phyloP scores from a whole-genome alignment of 1,140 invertebrate species.

The Drosophila lacteicornis region DNA sequence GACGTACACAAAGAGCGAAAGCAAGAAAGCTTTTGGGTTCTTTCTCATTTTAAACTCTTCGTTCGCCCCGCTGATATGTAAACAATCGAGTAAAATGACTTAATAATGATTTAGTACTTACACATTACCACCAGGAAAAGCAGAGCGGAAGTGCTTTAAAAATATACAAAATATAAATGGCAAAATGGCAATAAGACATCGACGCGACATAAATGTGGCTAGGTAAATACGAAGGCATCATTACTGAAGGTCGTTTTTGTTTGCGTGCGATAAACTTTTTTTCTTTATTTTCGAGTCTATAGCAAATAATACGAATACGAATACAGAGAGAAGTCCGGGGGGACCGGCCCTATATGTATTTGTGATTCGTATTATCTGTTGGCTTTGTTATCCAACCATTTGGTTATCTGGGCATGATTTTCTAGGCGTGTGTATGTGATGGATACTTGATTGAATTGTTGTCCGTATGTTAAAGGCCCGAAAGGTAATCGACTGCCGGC shows the following conservation, averaged over 20 bases:
- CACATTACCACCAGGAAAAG: constrained; percentile 11
- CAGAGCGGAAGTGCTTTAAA: constrained; percentile 28
- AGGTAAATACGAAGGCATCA: constrained; percentile 47
- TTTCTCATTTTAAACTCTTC: constrained; percentile 2
- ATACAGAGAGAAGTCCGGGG: neutral
- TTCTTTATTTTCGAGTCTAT: constrained; percentile 38
- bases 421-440: constrained; percentile 37
- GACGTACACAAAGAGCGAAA: neutral
- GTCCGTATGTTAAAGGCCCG: constrained; percentile 42
- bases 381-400: constrained; percentile 69
- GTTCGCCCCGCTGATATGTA: constrained; percentile 18
- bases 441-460: constrained; percentile 68
- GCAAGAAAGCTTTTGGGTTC: neutral
- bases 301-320: constrained; percentile 63
- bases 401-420: constrained; percentile 51
- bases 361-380: constrained; percentile 41
- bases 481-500: constrained; percentile 42
- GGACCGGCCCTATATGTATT: constrained; percentile 8
- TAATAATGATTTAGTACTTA: constrained; percentile 5
- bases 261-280: constrained; percentile 64
- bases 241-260: constrained; percentile 74
- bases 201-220: constrained; percentile 50
- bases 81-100: constrained; percentile 15
- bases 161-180: constrained; percentile 21
- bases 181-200: constrained; percentile 54